phyloP scores from a whole-genome alignment of 1,140 invertebrate genomes.

The Himalopsyche phryganea region DNA sequence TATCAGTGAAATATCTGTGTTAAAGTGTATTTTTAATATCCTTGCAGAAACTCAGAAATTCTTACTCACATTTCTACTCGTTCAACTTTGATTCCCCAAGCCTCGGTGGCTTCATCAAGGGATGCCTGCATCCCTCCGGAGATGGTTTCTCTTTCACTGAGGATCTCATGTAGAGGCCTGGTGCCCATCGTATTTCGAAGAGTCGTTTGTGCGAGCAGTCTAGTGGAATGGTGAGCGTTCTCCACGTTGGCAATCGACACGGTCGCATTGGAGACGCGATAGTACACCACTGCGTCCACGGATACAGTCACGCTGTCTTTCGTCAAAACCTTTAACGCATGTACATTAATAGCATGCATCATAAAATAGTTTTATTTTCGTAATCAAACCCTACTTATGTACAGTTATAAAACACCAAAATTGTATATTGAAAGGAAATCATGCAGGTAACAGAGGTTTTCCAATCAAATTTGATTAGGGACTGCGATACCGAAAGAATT shows the following conservation, averaged over 20 bases:
- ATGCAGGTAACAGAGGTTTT: too few species aligned
- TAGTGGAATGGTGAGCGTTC: conserved; percentile 90
- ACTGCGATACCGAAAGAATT: too few species aligned
- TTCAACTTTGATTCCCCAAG: conserved; percentile 96
- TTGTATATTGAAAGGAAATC: too few species aligned
- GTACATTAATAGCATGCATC: too few species aligned
- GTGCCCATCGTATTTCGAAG: conserved; percentile 95
- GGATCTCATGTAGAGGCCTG: conserved; percentile 89
- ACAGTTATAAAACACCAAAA: too few species aligned
- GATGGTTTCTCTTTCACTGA: conserved; percentile 91
- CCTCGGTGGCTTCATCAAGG: conserved; percentile 89
- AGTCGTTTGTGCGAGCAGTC: conserved; percentile 84
- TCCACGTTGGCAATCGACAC: conserved; percentile 96
- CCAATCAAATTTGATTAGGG: too few species aligned
- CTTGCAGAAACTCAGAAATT: too few species aligned
- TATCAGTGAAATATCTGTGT: too few species aligned
- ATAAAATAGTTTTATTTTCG: too few species aligned
- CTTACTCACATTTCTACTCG: conserved; percentile 93
- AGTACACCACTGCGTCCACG: conserved; percentile 93
- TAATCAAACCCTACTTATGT: too few species aligned
- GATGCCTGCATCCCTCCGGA: conserved; percentile 81
- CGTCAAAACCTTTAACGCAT: conserved; percentile 74
- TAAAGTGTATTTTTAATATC: too few species aligned
- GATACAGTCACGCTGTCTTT: conserved; percentile 94
- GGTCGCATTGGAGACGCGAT: conserved; percentile 90